phyloP scores from a whole-genome alignment of 2,113 vertebrate genomes.

The Nannospalax galili region DNA sequence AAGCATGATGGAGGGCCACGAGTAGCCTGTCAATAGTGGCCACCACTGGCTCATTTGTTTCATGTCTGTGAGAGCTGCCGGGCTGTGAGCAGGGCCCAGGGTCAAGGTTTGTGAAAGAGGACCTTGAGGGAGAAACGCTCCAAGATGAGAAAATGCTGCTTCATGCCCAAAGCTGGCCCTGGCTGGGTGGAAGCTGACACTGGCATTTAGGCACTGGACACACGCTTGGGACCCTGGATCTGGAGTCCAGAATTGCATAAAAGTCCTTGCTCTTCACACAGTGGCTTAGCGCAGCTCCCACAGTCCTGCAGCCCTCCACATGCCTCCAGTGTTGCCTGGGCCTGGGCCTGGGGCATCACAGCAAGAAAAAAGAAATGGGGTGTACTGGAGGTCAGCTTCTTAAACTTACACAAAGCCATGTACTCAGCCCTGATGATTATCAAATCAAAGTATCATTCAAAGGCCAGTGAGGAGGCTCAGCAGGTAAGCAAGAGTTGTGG shows the following conservation, averaged over 20 bases:
- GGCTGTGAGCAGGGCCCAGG: neutral
- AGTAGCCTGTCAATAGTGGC: neutral
- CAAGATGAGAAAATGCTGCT: neutral
- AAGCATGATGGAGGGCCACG: neutral
- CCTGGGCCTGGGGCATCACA: neutral
- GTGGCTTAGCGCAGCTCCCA: neutral
- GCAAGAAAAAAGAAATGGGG: neutral
- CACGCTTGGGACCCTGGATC: no score
- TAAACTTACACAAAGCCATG: neutral
- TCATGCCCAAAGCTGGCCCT: neutral
- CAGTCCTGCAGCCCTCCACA: no score
- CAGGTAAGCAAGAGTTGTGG: no score
- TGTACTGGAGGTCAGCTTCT: neutral
- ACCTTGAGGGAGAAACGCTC: neutral
- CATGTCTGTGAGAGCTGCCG: neutral
- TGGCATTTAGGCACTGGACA: fast-evolving
- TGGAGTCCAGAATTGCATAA: neutral
- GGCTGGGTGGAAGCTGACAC: neutral
- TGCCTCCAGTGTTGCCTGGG: no score
- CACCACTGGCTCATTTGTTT: neutral
- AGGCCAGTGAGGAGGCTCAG: neutral
- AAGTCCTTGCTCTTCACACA: neutral
- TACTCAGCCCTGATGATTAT: neutral
- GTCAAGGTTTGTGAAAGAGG: neutral
- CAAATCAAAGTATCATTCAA: neutral